A percentile compares a stretch with the other conserved stretches of the same genome.
These are phyloP conservation scores for Limnephilus rhombicus DNA, from an alignment of 2,888 invertebrate species.

Conservation along the genomic window DNA sequence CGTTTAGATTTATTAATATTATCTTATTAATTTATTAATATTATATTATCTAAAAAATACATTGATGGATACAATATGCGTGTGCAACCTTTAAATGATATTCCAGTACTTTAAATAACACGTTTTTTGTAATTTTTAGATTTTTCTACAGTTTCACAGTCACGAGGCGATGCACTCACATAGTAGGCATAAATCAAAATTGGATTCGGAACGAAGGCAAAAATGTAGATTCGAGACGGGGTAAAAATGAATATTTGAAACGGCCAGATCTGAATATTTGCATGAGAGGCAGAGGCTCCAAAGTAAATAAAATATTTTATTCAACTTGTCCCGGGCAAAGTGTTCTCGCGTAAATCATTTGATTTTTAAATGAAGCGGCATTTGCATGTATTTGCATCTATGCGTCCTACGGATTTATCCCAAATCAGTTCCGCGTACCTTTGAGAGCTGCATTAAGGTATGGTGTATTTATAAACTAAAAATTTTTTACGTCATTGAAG, in stretches of 20 bases:
- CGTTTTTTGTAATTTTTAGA: neutral
- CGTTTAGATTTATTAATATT: too few relatives aligned
- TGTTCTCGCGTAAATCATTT: conserved; percentile 38
- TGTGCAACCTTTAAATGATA: too few relatives aligned
- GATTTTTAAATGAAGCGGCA: conserved; percentile 37
- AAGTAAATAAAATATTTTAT: conserved; percentile 41
- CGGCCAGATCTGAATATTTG: conserved; percentile 34
- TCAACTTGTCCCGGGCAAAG: conserved; percentile 29
- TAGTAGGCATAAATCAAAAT: conserved; percentile 10
- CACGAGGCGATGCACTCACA: neutral
- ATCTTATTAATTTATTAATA: too few relatives aligned
- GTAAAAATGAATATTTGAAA: conserved; percentile 26
- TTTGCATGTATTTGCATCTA: conserved; percentile 32
- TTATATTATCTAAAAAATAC: too few relatives aligned
- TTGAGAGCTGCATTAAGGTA: neutral
- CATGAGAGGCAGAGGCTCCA: conserved; percentile 9
- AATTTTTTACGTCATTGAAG: too few relatives aligned
- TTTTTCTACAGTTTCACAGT: neutral
- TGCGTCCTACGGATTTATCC: neutral
- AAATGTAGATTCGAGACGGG: neutral
- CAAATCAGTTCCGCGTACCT: neutral
- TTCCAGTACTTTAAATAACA: neutral
- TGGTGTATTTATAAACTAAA: too few relatives aligned
- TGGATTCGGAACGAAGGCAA: neutral
- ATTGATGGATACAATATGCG: too few relatives aligned